phyloP scores from a whole-genome alignment of 2,888 invertebrate species.

The Halictus quadricinctus region DNA sequence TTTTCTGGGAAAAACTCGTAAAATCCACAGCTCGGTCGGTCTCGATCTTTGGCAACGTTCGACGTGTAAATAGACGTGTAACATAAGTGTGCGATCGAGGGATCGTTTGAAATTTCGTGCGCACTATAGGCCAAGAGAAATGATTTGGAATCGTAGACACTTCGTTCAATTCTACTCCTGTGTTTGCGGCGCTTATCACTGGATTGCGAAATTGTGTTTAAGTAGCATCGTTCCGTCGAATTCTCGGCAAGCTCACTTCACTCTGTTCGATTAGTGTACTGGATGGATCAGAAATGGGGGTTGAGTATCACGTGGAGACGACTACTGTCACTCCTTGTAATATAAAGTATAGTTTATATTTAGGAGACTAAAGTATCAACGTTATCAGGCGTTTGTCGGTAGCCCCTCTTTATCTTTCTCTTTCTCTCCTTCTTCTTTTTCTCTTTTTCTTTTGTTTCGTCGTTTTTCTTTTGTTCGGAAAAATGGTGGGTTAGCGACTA shows the following conservation, averaged over 20 bases:
- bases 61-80: not conserved
- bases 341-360: slow-evolving; percentile 47
- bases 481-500: slow-evolving; percentile 56
- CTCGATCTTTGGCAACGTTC: not conserved
- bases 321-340: slow-evolving; percentile 54
- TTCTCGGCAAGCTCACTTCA: slow-evolving; percentile 46
- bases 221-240: slow-evolving; percentile 43
- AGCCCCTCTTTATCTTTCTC: slow-evolving; percentile 19
- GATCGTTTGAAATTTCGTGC: slow-evolving; percentile 6
- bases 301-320: slow-evolving; percentile 57
- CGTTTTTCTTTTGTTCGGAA: not conserved
- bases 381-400: slow-evolving; percentile 56
- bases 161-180: slow-evolving; percentile 19
- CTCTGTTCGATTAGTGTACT: slow-evolving; percentile 53
- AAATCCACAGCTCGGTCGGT: not conserved
- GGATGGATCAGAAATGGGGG: slow-evolving; percentile 61
- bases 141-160: slow-evolving; percentile 10
- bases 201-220: slow-evolving; percentile 35
- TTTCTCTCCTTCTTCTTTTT: not conserved
- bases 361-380: slow-evolving; percentile 56
- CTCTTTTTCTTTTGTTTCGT: not conserved
- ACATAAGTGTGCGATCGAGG: not conserved
- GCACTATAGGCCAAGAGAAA: not conserved
- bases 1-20: not conserved
- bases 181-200: slow-evolving; percentile 12